phyloP scores from a whole-genome alignment of 2,113 vertebrate species.

The Romanogobio albipinnatus region DNA sequence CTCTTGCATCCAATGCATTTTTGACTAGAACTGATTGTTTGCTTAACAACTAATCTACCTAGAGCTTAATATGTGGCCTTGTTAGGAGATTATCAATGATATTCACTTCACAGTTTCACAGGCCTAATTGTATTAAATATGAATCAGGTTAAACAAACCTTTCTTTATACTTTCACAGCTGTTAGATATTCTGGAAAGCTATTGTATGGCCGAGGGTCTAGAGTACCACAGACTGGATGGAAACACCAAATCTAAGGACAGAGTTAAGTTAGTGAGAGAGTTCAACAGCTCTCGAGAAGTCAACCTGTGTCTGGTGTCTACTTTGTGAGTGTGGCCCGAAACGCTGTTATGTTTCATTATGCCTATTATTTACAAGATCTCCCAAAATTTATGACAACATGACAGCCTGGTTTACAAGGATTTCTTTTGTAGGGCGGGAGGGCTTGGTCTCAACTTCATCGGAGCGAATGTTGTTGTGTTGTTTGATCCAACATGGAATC shows the following conservation, averaged over 20 bases:
- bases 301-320: slow-evolving; percentile 94
- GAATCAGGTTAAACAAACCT: background rate
- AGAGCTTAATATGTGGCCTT: no score
- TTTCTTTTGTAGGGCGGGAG: slow-evolving; percentile 85
- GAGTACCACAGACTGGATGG: slow-evolving; percentile 93
- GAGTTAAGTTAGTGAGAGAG: slow-evolving; percentile 88
- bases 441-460: slow-evolving; percentile 94
- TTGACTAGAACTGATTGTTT: no score
- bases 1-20: no score
- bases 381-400: background rate
- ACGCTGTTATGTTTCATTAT: background rate
- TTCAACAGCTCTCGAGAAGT: slow-evolving; percentile 88
- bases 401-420: background rate
- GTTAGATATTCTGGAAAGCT: slow-evolving; percentile 89
- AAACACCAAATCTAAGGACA: slow-evolving; percentile 89
- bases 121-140: background rate
- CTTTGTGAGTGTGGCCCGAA: slow-evolving; percentile 82
- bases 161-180: slow-evolving; percentile 71
- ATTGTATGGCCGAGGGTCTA: slow-evolving; percentile 92
- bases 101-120: background rate
- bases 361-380: background rate
- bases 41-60: no score
- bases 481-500: slow-evolving; percentile 98
- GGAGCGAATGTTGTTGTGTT: slow-evolving; percentile 94
- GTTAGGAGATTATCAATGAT: no score